These are phyloP conservation scores for Caretta caretta DNA, from an alignment of 2,113 vertebrate genomes.

Conservation along the genomic window DNA sequence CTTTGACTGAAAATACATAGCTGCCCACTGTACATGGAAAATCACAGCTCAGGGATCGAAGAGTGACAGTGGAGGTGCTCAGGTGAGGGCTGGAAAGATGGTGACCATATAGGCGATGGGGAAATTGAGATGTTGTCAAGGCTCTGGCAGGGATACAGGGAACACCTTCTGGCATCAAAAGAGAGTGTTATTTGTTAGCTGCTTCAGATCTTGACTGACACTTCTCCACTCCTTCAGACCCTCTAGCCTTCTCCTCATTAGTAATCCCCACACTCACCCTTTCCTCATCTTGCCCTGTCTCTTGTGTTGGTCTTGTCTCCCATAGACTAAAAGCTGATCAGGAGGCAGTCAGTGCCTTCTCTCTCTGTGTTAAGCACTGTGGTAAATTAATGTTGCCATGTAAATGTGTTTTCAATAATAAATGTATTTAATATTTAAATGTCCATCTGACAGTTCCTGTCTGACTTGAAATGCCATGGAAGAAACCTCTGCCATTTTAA, in stretches of 20 bases:
- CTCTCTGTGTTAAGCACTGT: neutral
- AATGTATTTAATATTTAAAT: neutral
- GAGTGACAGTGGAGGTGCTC: neutral
- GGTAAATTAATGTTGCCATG: fast-evolving
- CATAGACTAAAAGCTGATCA: neutral
- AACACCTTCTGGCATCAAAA: neutral
- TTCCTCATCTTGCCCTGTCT: neutral
- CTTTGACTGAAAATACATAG: neutral
- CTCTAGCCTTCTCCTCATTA: neutral
- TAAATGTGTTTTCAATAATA: fast-evolving
- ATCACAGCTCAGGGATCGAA: neutral
- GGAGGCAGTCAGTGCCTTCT: neutral
- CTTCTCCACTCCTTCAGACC: neutral
- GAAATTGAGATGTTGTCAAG: neutral
- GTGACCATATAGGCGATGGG: neutral
- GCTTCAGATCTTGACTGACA: neutral
- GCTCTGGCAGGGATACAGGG: neutral
- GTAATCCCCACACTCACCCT: neutral
- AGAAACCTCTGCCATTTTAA: fast-evolving
- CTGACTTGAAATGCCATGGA: neutral
- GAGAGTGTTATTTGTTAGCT: neutral
- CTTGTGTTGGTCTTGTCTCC: neutral
- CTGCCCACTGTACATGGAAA: neutral
- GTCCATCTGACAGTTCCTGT: neutral
- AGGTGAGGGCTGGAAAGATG: neutral